Percentiles rank a stretch among this genome's conserved stretches.
Conservation (phyloP, 1,140 invertebrate species). For the Trichogramma pretiosum region DNA sequence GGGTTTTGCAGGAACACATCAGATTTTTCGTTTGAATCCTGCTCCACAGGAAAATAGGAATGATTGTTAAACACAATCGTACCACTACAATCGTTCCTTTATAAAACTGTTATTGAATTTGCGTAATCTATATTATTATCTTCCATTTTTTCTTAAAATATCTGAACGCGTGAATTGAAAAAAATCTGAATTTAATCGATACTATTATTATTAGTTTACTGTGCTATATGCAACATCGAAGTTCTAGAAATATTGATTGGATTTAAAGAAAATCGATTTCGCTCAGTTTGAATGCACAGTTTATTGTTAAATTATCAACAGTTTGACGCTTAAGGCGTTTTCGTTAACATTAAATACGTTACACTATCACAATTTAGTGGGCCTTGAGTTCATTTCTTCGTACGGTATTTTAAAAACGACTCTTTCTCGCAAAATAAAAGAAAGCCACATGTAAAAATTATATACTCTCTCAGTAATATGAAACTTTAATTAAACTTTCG, state of each 20-base stretch:
- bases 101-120: too few species aligned
- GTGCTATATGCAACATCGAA: too few species aligned
- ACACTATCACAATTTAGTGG: slow-evolving; percentile 42
- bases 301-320: too few species aligned
- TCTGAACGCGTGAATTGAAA: too few species aligned
- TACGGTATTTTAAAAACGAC: slow-evolving; percentile 30
- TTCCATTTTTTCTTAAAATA: too few species aligned
- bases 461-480: slow-evolving; percentile 3
- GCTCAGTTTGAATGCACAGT: too few species aligned
- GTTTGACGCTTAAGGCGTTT: slow-evolving; percentile 33
- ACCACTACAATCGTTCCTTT: slow-evolving; percentile 9
- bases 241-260: too few species aligned
- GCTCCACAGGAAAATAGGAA: slow-evolving; percentile 17
- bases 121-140: too few species aligned
- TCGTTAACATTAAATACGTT: slow-evolving; percentile 33
- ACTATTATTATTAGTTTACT: too few species aligned
- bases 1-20: slow-evolving; percentile 15
- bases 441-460: neutral
- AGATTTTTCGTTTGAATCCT: slow-evolving; percentile 6
- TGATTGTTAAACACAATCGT: slow-evolving; percentile 8
- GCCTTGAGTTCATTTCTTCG: slow-evolving; percentile 24
- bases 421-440: slow-evolving; percentile 11
- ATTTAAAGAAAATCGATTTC: too few species aligned
- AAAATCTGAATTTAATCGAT: too few species aligned
- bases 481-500: slow-evolving; percentile 11